These are phyloP conservation scores for Aplochiton taeniatus DNA, from an alignment of 2,797 vertebrate genomes.

Conservation along the genomic window DNA sequence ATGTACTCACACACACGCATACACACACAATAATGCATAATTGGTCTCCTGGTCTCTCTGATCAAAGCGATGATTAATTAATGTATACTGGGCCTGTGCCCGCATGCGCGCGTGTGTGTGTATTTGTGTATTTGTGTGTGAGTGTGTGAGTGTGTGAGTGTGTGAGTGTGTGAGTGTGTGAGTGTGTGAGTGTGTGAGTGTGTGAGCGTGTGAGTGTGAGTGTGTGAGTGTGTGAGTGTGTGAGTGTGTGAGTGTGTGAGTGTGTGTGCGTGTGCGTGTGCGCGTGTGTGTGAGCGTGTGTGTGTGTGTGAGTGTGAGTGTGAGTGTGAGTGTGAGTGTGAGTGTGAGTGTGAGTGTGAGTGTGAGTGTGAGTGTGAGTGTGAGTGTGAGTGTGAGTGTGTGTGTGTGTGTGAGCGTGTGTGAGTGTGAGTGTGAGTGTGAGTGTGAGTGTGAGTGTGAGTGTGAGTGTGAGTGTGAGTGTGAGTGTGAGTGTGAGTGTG, in stretches of 20 bases:
- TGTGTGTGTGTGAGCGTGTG: too few species aligned
- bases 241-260: too few species aligned
- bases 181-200: neutral
- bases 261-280: slow-evolving; percentile 1
- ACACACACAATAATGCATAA: too few species aligned
- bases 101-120: neutral
- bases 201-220: too few species aligned
- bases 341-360: neutral
- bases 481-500: neutral
- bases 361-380: slow-evolving; percentile 4
- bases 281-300: neutral
- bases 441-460: too few species aligned
- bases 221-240: too few species aligned
- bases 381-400: neutral
- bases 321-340: neutral
- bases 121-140: neutral
- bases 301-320: neutral
- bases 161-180: neutral
- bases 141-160: neutral
- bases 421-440: too few species aligned
- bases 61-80: too few species aligned
- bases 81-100: neutral
- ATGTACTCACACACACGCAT: too few species aligned
- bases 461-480: too few species aligned
- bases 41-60: too few species aligned